Percentiles rank a stretch among this genome's conserved stretches.
These are phyloP conservation scores for Tamias sibiricus DNA, from an alignment of 2,113 vertebrate species.

Conservation along the genomic window DNA sequence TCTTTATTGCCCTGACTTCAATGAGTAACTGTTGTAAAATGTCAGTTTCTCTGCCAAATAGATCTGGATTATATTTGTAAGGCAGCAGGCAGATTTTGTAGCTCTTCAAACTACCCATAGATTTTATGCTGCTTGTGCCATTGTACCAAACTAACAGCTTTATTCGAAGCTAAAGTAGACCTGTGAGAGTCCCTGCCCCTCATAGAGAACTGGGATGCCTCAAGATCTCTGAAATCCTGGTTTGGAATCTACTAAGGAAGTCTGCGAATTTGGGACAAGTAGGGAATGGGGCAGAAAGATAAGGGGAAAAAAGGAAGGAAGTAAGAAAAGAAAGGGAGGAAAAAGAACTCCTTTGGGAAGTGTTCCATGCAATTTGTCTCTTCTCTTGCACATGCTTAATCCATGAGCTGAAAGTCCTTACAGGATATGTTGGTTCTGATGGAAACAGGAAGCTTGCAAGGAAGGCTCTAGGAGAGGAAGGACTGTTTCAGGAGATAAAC, in stretches of 20 bases:
- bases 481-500: slow-evolving; percentile 65
- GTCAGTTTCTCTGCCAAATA: not conserved
- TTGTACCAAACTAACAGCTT: not conserved
- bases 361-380: accelerated
- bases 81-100: not conserved
- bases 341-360: not conserved
- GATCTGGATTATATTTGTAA: not conserved
- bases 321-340: slow-evolving; percentile 7
- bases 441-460: slow-evolving; percentile 55
- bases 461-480: slow-evolving; percentile 55
- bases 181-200: not conserved
- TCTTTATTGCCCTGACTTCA: not conserved
- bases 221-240: not conserved
- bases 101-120: not conserved
- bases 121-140: not conserved
- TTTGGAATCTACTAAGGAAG: slow-evolving; percentile 38
- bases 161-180: not conserved
- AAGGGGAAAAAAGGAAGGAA: slow-evolving; percentile 47
- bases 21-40: not conserved
- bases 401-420: not conserved
- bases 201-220: not conserved
- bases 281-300: slow-evolving; percentile 30
- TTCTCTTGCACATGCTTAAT: accelerated
- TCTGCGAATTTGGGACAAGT: not conserved
- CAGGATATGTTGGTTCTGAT: not conserved